Conservation (phyloP, 2,888 invertebrate species). For the Dryobota labecula region DNA sequence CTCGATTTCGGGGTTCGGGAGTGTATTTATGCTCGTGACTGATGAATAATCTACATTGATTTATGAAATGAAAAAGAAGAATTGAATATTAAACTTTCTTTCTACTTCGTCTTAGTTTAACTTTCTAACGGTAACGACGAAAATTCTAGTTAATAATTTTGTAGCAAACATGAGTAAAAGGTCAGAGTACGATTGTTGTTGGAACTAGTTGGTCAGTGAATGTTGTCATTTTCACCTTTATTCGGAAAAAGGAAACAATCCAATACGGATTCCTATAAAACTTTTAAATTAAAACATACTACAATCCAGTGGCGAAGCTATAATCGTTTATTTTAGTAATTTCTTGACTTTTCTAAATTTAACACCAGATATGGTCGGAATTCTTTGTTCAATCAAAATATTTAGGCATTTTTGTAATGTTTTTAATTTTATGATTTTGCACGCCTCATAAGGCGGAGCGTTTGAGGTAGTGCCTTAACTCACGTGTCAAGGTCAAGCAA, state of each 20-base stretch:
- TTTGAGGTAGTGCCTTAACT: too few species aligned
- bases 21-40: neutral
- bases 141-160: neutral
- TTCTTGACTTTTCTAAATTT: too few species aligned
- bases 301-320: too few species aligned
- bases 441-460: too few species aligned
- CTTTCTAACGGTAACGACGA: neutral
- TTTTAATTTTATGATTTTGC: too few species aligned
- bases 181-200: neutral
- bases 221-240: neutral
- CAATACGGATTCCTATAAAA: neutral
- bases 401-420: too few species aligned
- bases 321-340: too few species aligned
- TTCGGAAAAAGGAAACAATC: neutral
- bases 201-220: neutral
- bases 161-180: neutral
- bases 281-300: constrained; percentile 9
- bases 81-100: neutral
- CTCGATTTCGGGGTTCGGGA: too few species aligned
- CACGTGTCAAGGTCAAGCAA: too few species aligned
- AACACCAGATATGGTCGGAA: too few species aligned
- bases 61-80: neutral
- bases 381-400: too few species aligned
- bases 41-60: neutral
- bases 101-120: neutral